Percentiles rank a stretch among this genome's conserved stretches.
Conservation (phyloP, 2,888 invertebrate species). For the Philhelius pedissequus region DNA sequence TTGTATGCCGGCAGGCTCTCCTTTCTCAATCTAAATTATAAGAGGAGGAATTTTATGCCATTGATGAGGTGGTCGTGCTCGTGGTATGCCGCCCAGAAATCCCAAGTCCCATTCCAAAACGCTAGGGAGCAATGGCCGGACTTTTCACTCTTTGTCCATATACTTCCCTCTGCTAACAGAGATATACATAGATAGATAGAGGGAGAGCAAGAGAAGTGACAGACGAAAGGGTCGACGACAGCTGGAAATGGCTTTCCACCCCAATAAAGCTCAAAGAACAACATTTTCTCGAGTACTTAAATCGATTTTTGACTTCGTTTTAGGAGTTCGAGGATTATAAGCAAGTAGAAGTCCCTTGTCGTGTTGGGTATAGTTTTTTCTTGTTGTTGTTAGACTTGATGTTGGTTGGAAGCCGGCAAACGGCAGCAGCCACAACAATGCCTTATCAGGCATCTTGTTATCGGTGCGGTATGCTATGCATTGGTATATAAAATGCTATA, state of each 20-base stretch:
- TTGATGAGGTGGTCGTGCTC: constrained; percentile 2
- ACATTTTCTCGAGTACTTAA: constrained; percentile 51
- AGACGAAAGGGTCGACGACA: constrained; percentile 24
- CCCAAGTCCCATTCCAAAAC: constrained; percentile 12
- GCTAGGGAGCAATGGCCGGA: constrained; percentile 59
- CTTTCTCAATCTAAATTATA: neutral
- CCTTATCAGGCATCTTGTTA: constrained; percentile 54
- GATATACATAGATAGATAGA: neutral
- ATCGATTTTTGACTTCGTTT: constrained; percentile 62
- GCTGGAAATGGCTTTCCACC: constrained; percentile 54
- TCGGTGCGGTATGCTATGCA: neutral
- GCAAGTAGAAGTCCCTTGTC: constrained; percentile 1
- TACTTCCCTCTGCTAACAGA: neutral
- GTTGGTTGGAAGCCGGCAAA: constrained; percentile 33
- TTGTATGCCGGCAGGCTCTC: constrained; percentile 54
- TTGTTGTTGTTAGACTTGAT: neutral
- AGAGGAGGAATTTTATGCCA: constrained; percentile 15
- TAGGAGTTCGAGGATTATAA: constrained; percentile 44
- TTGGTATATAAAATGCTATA: too few relatives aligned
- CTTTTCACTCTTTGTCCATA: neutral
- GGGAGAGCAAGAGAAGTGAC: neutral
- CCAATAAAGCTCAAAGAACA: constrained; percentile 53
- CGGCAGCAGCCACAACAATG: constrained; percentile 25
- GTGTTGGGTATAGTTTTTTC: neutral
- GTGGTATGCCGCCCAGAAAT: neutral